These are phyloP conservation scores for Myocastor coypus DNA, from an alignment of 2,113 vertebrate genomes.

Conservation along the genomic window DNA sequence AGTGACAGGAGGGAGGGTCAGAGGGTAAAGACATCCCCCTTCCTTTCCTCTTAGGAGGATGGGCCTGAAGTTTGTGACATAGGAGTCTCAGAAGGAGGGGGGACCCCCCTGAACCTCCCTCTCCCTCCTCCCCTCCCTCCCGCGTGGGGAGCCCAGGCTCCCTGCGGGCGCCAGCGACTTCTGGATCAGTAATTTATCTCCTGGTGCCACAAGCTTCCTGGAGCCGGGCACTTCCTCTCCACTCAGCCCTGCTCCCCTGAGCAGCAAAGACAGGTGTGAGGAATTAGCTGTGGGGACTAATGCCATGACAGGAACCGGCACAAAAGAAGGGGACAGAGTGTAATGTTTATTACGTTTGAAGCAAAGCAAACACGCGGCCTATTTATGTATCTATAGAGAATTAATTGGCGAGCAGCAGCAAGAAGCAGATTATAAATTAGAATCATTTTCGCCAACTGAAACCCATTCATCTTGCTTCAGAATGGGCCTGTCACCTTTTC, in stretches of 20 bases:
- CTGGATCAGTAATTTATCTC: conserved; percentile 84
- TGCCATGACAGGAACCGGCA: conserved; percentile 84
- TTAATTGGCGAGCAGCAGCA: conserved; percentile 88
- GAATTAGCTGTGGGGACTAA: conserved; percentile 84
- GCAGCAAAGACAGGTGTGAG: conserved; percentile 86
- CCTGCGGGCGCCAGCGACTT: conserved; percentile 52
- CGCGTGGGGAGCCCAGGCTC: conserved; percentile 39
- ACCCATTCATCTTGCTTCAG: conserved; percentile 88
- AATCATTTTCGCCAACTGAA: conserved; percentile 88
- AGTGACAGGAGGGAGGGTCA: too few relatives aligned
- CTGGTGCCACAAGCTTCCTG: conserved; percentile 76
- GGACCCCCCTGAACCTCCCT: neutral
- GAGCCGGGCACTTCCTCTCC: conserved; percentile 80
- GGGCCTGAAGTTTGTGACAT: neutral
- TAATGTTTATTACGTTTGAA: conserved; percentile 88
- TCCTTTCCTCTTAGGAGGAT: neutral
- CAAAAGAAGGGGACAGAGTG: conserved; percentile 85
- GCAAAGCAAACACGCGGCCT: conserved; percentile 89
- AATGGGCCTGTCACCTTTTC: conserved; percentile 83
- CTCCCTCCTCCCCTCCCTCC: neutral
- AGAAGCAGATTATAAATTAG: conserved; percentile 90
- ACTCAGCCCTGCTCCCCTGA: conserved; percentile 82
- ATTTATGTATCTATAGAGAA: conserved; percentile 89
- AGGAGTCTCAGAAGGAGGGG: conserved; percentile 27
- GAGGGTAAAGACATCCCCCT: too few relatives aligned